Evolutionary conservation across 2,797 vertebrate genomes (phyloP).

Genomic region (Myotis findleyi): DNA sequence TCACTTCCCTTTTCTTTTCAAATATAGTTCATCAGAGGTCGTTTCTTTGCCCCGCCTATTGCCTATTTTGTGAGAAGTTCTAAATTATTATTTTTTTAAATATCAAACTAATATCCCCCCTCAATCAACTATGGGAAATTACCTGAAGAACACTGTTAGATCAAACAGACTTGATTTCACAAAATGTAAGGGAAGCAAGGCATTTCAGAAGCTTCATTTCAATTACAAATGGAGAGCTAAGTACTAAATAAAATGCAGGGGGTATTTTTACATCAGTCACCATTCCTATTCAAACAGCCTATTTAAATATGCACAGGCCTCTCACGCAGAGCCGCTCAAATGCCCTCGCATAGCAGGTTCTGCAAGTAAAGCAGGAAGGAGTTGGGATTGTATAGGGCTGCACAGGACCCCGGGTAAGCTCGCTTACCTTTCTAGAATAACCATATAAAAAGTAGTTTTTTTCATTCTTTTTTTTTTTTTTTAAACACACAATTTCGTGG

Average conservation of each 20-base stretch:
- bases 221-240: slow-evolving; percentile 74
- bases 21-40: slow-evolving; percentile 56
- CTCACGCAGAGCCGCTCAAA: slow-evolving; percentile 62
- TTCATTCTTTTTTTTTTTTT: not conserved
- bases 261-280: slow-evolving; percentile 59
- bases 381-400: slow-evolving; percentile 55
- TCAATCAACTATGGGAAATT: not conserved
- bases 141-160: not conserved
- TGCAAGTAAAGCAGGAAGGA: slow-evolving; percentile 63
- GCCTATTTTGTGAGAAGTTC: slow-evolving; percentile 50
- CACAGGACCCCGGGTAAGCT: not conserved
- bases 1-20: slow-evolving; percentile 53
- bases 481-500: slow-evolving; percentile 46
- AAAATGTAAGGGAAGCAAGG: slow-evolving; percentile 60
- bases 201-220: slow-evolving; percentile 57
- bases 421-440: slow-evolving; percentile 40
- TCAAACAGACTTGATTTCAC: slow-evolving; percentile 48
- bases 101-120: not conserved
- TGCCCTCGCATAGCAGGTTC: slow-evolving; percentile 70
- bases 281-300: slow-evolving; percentile 37
- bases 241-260: slow-evolving; percentile 56
- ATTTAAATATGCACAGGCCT: slow-evolving; percentile 61
- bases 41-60: slow-evolving; percentile 51
- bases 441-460: slow-evolving; percentile 64
- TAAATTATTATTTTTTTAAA: slow-evolving; percentile 9